Evolutionary conservation across 23 tunicate genomes (phyloP).

Genomic region (Oikopleura vanhoeffeni): DNA sequence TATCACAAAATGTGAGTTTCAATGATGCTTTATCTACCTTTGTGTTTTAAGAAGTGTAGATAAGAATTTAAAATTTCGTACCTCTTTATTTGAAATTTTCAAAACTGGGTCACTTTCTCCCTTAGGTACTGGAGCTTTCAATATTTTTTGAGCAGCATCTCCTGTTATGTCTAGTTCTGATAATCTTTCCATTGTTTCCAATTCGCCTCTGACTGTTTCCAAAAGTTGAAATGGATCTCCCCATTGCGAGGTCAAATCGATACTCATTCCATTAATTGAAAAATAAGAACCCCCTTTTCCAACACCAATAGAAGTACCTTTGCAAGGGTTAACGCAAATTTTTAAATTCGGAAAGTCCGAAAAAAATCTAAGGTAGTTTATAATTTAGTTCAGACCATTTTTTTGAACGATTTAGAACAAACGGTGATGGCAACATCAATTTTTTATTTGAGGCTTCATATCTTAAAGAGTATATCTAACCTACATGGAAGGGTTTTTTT

Average conservation of each 20-base stretch:
- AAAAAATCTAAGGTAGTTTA: too few species aligned
- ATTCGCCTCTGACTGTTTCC: constrained; percentile 1
- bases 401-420: background rate
- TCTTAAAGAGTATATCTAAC: too few species aligned
- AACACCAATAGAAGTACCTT: constrained; percentile 1
- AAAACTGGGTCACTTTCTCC: background rate
- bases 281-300: background rate
- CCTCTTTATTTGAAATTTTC: constrained; percentile 57
- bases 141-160: background rate
- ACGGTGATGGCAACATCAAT: too few species aligned
- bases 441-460: too few species aligned
- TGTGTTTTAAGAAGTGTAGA: too few species aligned
- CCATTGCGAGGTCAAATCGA: background rate
- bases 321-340: too few species aligned
- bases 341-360: too few species aligned
- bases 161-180: background rate
- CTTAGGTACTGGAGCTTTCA: background rate
- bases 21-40: too few species aligned
- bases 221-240: constrained; percentile 9
- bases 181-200: background rate
- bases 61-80: too few species aligned
- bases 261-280: background rate
- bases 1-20: too few species aligned
- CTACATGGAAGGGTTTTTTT: too few species aligned
- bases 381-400: too few species aligned